Conservation (phyloP, 2,888 invertebrate species). For the Gymnosoma rotundatum region DNA sequence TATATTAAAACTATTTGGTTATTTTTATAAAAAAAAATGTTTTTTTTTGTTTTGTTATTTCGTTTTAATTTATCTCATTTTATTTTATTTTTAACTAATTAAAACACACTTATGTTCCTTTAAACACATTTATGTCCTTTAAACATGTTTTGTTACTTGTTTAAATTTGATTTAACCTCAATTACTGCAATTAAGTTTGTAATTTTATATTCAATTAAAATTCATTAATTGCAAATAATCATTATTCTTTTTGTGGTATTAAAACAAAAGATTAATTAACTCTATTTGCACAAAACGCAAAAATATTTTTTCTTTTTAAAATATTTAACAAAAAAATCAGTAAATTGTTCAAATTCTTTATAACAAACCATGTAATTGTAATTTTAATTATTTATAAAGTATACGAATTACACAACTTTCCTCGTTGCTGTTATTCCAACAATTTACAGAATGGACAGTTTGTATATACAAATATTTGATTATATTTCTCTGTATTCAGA, state of each 20-base stretch:
- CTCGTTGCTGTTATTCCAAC: neutral
- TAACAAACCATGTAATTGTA: conserved; percentile 15
- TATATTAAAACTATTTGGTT: no score
- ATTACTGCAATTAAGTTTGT: no score
- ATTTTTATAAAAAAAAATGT: no score
- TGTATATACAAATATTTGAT: conserved; percentile 10
- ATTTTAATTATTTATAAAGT: conserved; percentile 17
- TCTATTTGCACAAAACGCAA: no score
- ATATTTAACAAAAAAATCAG: neutral
- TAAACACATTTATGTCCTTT: no score
- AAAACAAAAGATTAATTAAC: conserved; percentile 38
- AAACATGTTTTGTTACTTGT: neutral
- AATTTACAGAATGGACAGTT: conserved; percentile 2
- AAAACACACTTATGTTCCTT: no score
- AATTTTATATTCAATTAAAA: conserved; percentile 29
- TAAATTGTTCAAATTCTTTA: conserved; percentile 20
- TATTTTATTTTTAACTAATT: no score
- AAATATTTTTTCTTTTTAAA: no score
- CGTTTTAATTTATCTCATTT: no score
- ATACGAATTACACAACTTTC: no score
- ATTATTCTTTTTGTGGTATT: neutral
- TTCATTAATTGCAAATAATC: conserved; percentile 37
- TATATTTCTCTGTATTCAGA: neutral
- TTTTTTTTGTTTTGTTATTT: no score
- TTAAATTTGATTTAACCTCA: neutral